These are phyloP conservation scores for Acheta domesticus DNA, from an alignment of 2,888 invertebrate genomes.

Conservation along the genomic window DNA sequence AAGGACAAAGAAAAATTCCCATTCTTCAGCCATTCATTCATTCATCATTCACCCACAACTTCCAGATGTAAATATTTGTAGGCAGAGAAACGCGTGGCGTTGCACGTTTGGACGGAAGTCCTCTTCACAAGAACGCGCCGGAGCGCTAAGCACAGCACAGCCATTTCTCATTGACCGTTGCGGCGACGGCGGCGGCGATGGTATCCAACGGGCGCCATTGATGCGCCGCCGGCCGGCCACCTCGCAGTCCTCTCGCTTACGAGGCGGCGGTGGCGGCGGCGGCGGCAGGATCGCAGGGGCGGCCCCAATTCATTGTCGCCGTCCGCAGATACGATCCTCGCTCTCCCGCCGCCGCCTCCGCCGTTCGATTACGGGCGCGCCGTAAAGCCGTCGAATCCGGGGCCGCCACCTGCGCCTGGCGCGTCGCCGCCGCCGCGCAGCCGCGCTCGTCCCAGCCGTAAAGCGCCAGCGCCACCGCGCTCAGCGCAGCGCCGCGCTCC, in stretches of 20 bases:
- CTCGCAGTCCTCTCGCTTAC: too few species aligned
- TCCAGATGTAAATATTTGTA: too few species aligned
- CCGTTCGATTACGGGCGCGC: background rate
- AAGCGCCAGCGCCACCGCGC: background rate
- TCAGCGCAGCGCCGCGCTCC: background rate
- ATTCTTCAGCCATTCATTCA: too few species aligned
- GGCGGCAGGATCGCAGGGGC: background rate
- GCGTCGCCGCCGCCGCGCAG: background rate
- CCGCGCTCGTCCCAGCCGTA: background rate
- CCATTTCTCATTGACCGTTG: background rate
- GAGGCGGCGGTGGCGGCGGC: background rate
- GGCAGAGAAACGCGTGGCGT: too few species aligned
- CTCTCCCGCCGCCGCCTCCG: too few species aligned
- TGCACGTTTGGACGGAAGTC: too few species aligned
- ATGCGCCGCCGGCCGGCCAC: too few species aligned
- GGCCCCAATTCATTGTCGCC: background rate
- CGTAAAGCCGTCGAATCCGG: background rate
- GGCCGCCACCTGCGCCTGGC: slow-evolving; percentile 18
- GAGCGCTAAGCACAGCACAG: too few species aligned
- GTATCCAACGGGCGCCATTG: too few species aligned
- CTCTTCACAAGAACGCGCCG: too few species aligned
- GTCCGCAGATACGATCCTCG: background rate
- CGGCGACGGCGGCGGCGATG: background rate
- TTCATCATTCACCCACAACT: too few species aligned
- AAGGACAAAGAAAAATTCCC: too few species aligned